Evolutionary conservation across 2,888 invertebrate genomes (phyloP).

Genomic region (Masnerella sp.): DNA sequence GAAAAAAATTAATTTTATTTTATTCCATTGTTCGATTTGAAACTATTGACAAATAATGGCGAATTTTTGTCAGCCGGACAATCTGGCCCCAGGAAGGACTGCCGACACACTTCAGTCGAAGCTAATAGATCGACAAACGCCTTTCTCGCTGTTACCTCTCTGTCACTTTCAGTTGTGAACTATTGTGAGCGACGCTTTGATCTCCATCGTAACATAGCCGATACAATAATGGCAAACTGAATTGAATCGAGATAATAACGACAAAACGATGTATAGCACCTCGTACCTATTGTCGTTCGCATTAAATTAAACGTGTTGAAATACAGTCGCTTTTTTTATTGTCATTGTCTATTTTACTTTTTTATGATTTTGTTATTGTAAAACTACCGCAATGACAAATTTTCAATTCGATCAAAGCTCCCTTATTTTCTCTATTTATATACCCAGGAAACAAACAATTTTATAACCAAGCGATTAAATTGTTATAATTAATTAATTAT

Average conservation of each 20-base stretch:
- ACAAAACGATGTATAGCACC: constrained; percentile 32
- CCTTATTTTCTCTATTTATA: too few species aligned
- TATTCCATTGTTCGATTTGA: too few species aligned
- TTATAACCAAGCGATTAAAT: too few species aligned
- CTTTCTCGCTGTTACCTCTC: constrained; percentile 22
- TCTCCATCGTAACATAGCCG: constrained; percentile 27
- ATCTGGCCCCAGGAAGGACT: constrained; percentile 15
- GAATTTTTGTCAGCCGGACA: too few species aligned
- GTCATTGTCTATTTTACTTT: too few species aligned
- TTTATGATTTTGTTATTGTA: background rate
- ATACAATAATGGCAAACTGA: constrained; percentile 33
- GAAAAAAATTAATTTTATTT: too few species aligned
- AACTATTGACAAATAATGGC: too few species aligned
- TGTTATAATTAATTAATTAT: too few species aligned
- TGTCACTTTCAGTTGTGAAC: constrained; percentile 34
- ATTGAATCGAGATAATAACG: constrained; percentile 29
- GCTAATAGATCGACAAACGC: constrained; percentile 39
- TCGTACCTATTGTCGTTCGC: constrained; percentile 4
- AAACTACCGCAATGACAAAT: background rate
- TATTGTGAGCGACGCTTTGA: constrained; percentile 43
- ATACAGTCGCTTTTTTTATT: too few species aligned
- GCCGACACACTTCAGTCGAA: constrained; percentile 17
- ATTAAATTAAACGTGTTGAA: constrained; percentile 11
- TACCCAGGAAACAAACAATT: too few species aligned
- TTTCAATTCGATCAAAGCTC: too few species aligned